Conservation (phyloP, 2,888 invertebrate species). For the Volucella bombylans region DNA sequence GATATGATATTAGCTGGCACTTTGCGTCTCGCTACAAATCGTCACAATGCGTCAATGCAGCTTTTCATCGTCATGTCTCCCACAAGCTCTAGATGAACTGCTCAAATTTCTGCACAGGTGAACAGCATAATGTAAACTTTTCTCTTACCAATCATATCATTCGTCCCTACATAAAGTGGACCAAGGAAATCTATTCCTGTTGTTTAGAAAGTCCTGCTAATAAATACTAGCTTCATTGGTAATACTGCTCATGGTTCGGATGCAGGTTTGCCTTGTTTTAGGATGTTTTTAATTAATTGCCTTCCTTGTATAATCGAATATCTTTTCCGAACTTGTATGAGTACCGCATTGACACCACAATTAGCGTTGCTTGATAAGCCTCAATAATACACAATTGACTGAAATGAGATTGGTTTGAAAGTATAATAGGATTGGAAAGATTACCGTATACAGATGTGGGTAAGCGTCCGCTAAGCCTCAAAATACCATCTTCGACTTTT, state of each 20-base stretch:
- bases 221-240: background rate
- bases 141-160: background rate
- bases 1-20: conserved; percentile 12
- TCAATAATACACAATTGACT: conserved; percentile 46
- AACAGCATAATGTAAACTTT: conserved; percentile 29
- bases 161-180: conserved; percentile 13
- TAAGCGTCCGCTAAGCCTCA: conserved; percentile 15
- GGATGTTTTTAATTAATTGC: conserved; percentile 1
- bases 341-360: conserved; percentile 54
- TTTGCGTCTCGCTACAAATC: conserved; percentile 27
- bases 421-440: conserved; percentile 47
- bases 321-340: conserved; percentile 46
- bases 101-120: background rate
- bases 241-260: conserved; percentile 20
- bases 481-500: conserved; percentile 20
- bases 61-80: conserved; percentile 14
- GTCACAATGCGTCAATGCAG: conserved; percentile 17
- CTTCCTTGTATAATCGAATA: conserved; percentile 64
- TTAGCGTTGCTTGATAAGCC: conserved; percentile 54
- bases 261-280: conserved; percentile 16
- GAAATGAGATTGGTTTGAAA: conserved; percentile 58
- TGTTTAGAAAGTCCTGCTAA: conserved; percentile 1
- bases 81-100: conserved; percentile 29
- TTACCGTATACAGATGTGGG: conserved; percentile 26
- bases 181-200: conserved; percentile 34